Conservation (phyloP, 2,113 vertebrate species). For the Apus apus region DNA sequence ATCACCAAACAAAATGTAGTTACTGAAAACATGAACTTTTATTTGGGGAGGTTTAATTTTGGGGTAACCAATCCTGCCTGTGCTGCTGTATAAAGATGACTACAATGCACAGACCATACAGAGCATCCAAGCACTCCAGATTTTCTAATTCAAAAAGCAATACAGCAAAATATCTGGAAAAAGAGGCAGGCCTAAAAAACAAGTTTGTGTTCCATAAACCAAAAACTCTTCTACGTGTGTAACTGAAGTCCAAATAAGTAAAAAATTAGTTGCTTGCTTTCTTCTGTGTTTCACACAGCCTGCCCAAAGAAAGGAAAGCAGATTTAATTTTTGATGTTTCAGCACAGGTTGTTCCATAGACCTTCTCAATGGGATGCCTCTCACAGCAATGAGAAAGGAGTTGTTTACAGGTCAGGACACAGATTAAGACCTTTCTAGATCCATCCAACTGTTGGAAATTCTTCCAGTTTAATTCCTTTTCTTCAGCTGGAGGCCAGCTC, state of each 20-base stretch:
- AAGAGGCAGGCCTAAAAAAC: not conserved
- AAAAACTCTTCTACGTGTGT: not conserved
- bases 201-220: not conserved
- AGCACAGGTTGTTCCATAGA: not conserved
- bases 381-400: not conserved
- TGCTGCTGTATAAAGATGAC: not conserved
- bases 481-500: not conserved
- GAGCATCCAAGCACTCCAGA: not conserved
- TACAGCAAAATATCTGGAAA: not conserved
- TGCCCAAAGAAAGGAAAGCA: not conserved
- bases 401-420: not conserved
- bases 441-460: not conserved
- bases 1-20: not conserved
- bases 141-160: not conserved
- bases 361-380: not conserved
- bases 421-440: not conserved
- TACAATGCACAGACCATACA: not conserved
- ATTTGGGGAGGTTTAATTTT: not conserved
- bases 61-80: not conserved
- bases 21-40: not conserved
- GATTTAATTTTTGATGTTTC: not conserved
- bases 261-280: not conserved
- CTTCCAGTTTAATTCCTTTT: not conserved
- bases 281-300: not conserved
- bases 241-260: not conserved